Evolutionary conservation across 2,113 vertebrate genomes (phyloP), one percentile per base, ranked within the genome.

Genomic region (Gavialis gangeticus): DNA sequence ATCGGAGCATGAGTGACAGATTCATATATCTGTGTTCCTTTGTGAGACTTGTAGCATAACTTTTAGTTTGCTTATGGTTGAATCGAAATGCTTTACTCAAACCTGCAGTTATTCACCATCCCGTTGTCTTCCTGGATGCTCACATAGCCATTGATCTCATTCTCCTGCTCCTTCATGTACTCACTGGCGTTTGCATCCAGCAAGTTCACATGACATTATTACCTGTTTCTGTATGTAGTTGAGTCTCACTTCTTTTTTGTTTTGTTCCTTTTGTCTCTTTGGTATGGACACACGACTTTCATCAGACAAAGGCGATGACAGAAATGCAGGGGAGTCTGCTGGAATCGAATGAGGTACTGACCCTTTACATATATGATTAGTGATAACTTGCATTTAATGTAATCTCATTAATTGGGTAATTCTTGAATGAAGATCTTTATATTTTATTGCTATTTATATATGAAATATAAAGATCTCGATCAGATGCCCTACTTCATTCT

Each of bases 221-320:
- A 85, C 88, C 85, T 94, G 85, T 91, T 96, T 30, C 92, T 92
- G 21, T 71, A 30, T 79, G 67, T 66, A 91, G 93, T 85, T 67
- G 89, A 96, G 93, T 96, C 96, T 97, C 92, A 97, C 94, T 55
- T 94, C 95, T 88, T 95, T 97, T 95, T 97, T 94, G 46, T 46
- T 97, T 30, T 95, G 94, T 96, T 94, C 95, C 86, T 85, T 93
- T 96, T 96, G 92, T 96, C 94, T 62, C 90, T 96, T 94, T 90
- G 93, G 62, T 55, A 34, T 96, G 93, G 89, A 95, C 91, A 91
- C 58, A 8, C 95, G 94, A 90, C 91, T 97, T 96, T 56, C 94
- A 91, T 89, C 96, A 97, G 97, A 97, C 97, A 97, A 97, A 97
- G 96, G 97, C 89, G 87, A 94, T 97, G 97, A 85, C 97, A 97